These are phyloP conservation scores for Automeris io DNA, from an alignment of 2,888 invertebrate species.

Conservation along the genomic window DNA sequence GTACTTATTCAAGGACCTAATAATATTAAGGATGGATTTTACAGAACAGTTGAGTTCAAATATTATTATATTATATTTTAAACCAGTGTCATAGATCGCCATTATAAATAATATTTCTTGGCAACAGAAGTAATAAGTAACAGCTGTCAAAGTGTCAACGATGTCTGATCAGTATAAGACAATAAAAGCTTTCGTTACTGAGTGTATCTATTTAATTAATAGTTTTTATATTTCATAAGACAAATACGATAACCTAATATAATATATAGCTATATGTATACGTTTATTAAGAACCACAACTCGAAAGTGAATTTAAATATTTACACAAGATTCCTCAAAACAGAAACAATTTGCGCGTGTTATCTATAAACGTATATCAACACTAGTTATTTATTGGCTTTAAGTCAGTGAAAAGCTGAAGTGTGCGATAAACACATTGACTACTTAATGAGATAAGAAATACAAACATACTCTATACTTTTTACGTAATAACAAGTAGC, in stretches of 20 bases:
- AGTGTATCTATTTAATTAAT: too few species aligned
- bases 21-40: too few species aligned
- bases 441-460: constrained; percentile 44
- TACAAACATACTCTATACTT: constrained; percentile 34
- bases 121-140: constrained; percentile 1
- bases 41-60: too few species aligned
- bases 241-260: too few species aligned
- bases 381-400: constrained; percentile 46
- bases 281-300: background rate
- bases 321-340: constrained; percentile 19
- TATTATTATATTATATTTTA: too few species aligned
- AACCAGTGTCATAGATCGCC: too few species aligned
- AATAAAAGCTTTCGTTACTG: too few species aligned
- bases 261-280: too few species aligned
- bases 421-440: constrained; percentile 52
- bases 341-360: constrained; percentile 27
- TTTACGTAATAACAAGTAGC: constrained; percentile 52
- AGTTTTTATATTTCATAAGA: too few species aligned
- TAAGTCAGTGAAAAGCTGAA: constrained; percentile 41
- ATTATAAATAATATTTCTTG: constrained; percentile 4
- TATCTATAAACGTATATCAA: constrained; percentile 33
- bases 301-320: constrained; percentile 14
- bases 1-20: too few species aligned
- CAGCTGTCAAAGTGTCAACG: constrained; percentile 9
- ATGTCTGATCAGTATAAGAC: too few species aligned